A percentile compares a stretch with the other conserved stretches of the same genome.
These are phyloP conservation scores for Tenthredo notha DNA, from an alignment of 2,888 invertebrate species.

Conservation along the genomic window DNA sequence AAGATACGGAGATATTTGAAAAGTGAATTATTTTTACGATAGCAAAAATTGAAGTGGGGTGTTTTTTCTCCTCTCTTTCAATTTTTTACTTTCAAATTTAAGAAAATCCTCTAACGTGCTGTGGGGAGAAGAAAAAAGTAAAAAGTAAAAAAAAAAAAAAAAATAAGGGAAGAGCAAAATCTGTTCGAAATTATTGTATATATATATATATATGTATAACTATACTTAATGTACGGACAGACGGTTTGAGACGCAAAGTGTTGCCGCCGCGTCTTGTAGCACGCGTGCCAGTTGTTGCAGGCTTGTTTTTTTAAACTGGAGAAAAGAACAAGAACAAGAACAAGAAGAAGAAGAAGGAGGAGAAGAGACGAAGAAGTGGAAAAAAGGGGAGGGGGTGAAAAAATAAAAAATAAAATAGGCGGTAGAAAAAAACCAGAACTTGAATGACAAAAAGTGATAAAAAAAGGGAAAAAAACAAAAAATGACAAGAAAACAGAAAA, in stretches of 20 bases:
- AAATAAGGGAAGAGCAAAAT: conserved; percentile 20
- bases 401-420: not conserved
- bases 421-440: conserved; percentile 40
- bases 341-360: conserved; percentile 11
- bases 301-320: not conserved
- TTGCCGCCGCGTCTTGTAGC: conserved; percentile 56
- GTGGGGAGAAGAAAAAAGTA: not conserved
- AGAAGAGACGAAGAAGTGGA: not conserved
- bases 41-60: not conserved
- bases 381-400: not conserved
- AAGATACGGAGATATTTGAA: not conserved
- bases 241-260: conserved; percentile 3
- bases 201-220: not conserved
- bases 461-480: not conserved
- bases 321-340: not conserved
- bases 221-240: not conserved
- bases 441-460: not conserved
- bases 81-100: too few species aligned
- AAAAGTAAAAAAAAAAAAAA: too few species aligned
- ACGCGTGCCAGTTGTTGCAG: conserved; percentile 55
- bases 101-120: too few species aligned
- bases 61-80: not conserved
- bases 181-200: conserved; percentile 32
- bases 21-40: not conserved
- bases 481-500: not conserved